phyloP scores from a whole-genome alignment of 2,888 invertebrate species.

The Conops quadrifasciatus region DNA sequence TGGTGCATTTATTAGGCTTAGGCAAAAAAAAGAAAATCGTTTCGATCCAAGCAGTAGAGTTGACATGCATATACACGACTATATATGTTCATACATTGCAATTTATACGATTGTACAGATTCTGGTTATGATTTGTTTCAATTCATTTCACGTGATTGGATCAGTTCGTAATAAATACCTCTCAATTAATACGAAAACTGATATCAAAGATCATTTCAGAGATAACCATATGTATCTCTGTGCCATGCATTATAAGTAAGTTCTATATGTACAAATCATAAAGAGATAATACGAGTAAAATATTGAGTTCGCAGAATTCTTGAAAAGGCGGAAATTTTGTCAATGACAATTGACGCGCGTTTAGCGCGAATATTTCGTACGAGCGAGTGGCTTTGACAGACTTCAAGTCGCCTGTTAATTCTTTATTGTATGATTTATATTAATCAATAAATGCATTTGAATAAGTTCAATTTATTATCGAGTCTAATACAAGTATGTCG shows the following conservation, averaged over 20 bases:
- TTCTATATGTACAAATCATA: neutral
- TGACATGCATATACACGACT: no score
- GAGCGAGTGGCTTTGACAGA: conserved; percentile 15
- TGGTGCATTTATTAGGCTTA: no score
- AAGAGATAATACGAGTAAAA: neutral
- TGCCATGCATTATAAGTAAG: conserved; percentile 20
- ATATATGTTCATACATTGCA: no score
- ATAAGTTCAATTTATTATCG: no score
- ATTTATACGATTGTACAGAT: no score
- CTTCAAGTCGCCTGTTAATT: conserved; percentile 21
- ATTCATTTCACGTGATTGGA: neutral
- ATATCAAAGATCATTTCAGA: conserved; percentile 18
- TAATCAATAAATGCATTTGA: no score
- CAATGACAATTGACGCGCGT: neutral
- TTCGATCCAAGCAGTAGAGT: no score
- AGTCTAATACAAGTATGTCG: no score
- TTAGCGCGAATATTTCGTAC: no score
- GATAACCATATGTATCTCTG: neutral
- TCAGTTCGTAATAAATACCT: neutral
- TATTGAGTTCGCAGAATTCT: neutral
- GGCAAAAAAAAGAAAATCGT: no score
- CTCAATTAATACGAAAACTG: conserved; percentile 1
- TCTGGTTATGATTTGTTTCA: neutral
- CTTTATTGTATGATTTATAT: no score
- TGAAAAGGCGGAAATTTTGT: conserved; percentile 15